phyloP scores from a whole-genome alignment of 1,140 invertebrate genomes.

The Drosophila sechellia region DNA sequence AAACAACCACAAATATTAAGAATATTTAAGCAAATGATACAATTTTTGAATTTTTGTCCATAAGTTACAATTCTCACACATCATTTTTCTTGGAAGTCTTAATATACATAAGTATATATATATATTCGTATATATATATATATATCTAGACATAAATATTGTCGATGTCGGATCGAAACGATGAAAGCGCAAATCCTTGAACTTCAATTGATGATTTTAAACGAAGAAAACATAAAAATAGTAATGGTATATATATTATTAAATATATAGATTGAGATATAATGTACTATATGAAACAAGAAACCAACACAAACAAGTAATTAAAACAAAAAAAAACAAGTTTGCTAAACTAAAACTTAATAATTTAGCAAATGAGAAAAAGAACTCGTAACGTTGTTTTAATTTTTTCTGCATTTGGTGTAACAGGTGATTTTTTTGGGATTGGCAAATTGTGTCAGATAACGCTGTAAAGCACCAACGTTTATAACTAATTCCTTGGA shows the following conservation, averaged over 20 bases:
- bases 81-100: constrained; percentile 71
- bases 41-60: constrained; percentile 75
- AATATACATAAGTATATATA: constrained; percentile 49
- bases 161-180: constrained; percentile 35
- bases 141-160: constrained; percentile 29
- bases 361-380: constrained; percentile 76
- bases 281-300: constrained; percentile 66
- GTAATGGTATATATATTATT: constrained; percentile 66
- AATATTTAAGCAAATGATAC: constrained; percentile 59
- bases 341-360: constrained; percentile 79
- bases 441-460: background rate
- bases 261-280: constrained; percentile 66
- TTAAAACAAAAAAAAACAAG: constrained; percentile 60
- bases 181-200: constrained; percentile 53
- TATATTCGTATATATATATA: constrained; percentile 25
- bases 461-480: background rate
- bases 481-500: background rate
- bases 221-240: constrained; percentile 56
- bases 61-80: constrained; percentile 57
- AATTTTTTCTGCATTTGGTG: background rate
- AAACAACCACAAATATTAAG: constrained; percentile 57
- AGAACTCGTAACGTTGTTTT: constrained; percentile 1
- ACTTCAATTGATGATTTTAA: constrained; percentile 78
- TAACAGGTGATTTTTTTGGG: background rate
- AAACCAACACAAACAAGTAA: constrained; percentile 54